Evolutionary conservation across 2,888 invertebrate species (phyloP).

Genomic region (Calephelis perditalis): DNA sequence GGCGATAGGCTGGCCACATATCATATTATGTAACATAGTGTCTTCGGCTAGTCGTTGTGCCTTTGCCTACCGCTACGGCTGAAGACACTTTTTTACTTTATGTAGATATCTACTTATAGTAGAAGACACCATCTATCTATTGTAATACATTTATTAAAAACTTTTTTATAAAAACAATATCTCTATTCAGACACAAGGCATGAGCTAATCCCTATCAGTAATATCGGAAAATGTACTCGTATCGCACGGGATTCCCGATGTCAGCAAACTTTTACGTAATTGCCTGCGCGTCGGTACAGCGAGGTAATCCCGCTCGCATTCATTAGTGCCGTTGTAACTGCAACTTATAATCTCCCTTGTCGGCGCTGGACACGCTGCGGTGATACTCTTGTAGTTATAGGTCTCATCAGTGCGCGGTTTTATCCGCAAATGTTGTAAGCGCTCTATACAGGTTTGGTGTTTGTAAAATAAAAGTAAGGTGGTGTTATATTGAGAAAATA

Average conservation of each 20-base stretch:
- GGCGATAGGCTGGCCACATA: no score
- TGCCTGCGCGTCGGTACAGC: slow-evolving; percentile 38
- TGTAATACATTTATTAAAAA: no score
- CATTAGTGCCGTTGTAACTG: slow-evolving; percentile 50
- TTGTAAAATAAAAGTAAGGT: no score
- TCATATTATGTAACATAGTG: no score
- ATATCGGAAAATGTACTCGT: slow-evolving; percentile 37
- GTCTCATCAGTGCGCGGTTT: neutral
- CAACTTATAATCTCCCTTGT: slow-evolving; percentile 54
- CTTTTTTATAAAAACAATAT: no score
- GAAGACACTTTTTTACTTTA: no score
- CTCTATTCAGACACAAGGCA: slow-evolving; percentile 14
- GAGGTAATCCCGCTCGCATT: slow-evolving; percentile 53
- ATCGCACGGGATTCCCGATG: slow-evolving; percentile 48
- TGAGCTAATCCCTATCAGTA: slow-evolving; percentile 16
- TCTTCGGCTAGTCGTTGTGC: no score
- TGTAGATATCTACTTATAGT: no score
- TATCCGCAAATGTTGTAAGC: slow-evolving; percentile 1
- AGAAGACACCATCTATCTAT: no score
- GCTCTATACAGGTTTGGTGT: neutral
- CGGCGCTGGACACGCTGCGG: slow-evolving; percentile 18
- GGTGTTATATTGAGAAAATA: no score
- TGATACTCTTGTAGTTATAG: slow-evolving; percentile 11
- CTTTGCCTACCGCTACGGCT: no score
- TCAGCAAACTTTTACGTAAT: slow-evolving; percentile 54